A percentile compares a stretch with the other conserved stretches of the same genome.
phyloP scores from a whole-genome alignment of 2,888 invertebrate genomes.

The Allophyes oxyacanthae region DNA sequence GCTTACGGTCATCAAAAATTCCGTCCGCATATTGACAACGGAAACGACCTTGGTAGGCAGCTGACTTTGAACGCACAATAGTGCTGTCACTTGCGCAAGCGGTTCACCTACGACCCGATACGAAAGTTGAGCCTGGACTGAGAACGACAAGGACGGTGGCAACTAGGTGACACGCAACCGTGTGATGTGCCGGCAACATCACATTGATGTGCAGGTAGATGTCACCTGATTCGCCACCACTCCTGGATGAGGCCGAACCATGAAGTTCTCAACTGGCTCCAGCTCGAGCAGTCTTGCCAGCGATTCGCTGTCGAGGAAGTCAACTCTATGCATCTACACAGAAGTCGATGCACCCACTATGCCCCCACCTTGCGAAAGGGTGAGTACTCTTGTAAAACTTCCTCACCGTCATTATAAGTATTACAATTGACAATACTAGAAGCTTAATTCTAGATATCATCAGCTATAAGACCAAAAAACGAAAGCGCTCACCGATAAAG shows the following conservation, averaged over 20 bases:
- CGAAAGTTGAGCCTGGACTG: conserved; percentile 51
- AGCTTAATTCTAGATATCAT: conserved; percentile 48
- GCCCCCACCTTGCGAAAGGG: conserved; percentile 87
- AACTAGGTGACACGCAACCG: conserved; percentile 66
- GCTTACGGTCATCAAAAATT: conserved; percentile 73
- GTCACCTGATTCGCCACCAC: conserved; percentile 75
- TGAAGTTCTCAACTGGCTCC: conserved; percentile 91
- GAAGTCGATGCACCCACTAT: conserved; percentile 85
- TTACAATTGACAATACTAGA: conserved; percentile 34
- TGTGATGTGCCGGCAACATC: conserved; percentile 86
- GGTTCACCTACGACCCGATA: conserved; percentile 57
- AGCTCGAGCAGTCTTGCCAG: conserved; percentile 91
- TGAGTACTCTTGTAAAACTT: conserved; percentile 64
- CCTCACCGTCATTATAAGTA: conserved; percentile 12
- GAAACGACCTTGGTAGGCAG: conserved; percentile 63
- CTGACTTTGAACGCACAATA: conserved; percentile 64
- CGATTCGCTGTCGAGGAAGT: conserved; percentile 91
- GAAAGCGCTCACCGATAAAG: conserved; percentile 61
- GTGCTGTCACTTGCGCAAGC: conserved; percentile 68
- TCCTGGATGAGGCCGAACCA: conserved; percentile 71
- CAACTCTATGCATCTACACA: conserved; percentile 91
- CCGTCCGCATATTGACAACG: conserved; percentile 60
- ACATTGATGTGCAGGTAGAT: conserved; percentile 80
- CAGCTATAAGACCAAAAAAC: conserved; percentile 51
- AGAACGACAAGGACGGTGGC: conserved; percentile 46